Evolutionary conservation across 2,888 invertebrate genomes (phyloP).

Genomic region (Sminthurinus aureus): DNA sequence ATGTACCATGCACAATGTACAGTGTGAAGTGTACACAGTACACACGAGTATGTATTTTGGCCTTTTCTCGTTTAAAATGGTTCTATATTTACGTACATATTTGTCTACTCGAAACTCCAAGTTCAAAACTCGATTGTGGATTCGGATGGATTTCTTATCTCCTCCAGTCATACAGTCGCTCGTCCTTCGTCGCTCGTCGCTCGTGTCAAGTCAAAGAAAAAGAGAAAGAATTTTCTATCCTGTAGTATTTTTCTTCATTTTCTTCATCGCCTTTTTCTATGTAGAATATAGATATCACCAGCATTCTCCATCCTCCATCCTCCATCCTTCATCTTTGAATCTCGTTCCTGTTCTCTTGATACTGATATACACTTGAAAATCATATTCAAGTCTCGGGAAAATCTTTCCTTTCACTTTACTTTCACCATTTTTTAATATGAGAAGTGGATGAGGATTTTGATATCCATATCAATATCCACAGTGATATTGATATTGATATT

Average conservation of each 20-base stretch:
- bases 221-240: neutral
- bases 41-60: constrained; percentile 3
- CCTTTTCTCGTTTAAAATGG: constrained; percentile 17
- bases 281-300: too few relatives aligned
- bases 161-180: constrained; percentile 6
- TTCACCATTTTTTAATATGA: neutral
- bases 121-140: constrained; percentile 33
- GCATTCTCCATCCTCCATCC: too few relatives aligned
- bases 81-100: constrained; percentile 9
- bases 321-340: neutral
- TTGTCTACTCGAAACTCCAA: neutral
- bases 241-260: neutral
- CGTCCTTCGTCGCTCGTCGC: neutral
- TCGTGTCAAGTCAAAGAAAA: constrained; percentile 9
- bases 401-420: neutral
- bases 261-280: neutral
- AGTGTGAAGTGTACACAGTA: neutral
- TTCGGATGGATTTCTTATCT: constrained; percentile 35
- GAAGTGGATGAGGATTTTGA: neutral
- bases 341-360: neutral
- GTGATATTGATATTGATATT: too few relatives aligned
- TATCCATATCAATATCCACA: too few relatives aligned
- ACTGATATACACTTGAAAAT: neutral
- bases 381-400: neutral
- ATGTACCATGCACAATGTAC: neutral